Percentiles rank a stretch among this genome's conserved stretches.
phyloP scores from a whole-genome alignment of 2,797 vertebrate genomes.

The Falco columbarius region DNA sequence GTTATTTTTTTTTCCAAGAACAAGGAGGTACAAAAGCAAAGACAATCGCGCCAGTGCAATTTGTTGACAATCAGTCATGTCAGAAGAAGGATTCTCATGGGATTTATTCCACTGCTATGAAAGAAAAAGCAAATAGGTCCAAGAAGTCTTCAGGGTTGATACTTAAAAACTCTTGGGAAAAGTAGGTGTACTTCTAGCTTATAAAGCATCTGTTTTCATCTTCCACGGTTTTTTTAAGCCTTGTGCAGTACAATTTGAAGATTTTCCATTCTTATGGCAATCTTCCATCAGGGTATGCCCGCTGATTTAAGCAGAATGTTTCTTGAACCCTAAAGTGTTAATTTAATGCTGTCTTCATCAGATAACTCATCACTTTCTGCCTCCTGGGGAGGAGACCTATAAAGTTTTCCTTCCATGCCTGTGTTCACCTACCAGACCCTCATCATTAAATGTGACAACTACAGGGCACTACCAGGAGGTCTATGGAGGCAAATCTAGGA shows the following conservation, averaged over 20 bases:
- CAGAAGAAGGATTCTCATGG: background rate
- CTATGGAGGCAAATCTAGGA: background rate
- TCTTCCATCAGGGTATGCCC: background rate
- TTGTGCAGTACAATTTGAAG: background rate
- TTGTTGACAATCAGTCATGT: background rate
- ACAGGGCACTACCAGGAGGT: background rate
- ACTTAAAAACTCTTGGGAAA: background rate
- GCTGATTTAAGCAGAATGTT: background rate
- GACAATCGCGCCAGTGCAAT: fast-evolving
- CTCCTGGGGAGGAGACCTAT: background rate
- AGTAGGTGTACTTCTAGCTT: background rate
- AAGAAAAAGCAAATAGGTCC: background rate
- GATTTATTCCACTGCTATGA: background rate
- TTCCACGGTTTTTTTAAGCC: background rate
- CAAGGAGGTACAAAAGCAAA: background rate
- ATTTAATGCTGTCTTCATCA: background rate
- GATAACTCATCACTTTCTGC: background rate
- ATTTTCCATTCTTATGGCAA: background rate
- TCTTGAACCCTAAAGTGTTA: background rate
- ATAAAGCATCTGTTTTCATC: background rate
- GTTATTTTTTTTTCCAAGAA: background rate
- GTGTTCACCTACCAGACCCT: background rate
- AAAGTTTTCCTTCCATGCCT: background rate
- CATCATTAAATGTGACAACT: background rate
- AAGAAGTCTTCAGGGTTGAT: background rate